Conservation (phyloP, 1,140 invertebrate species). For the Sycophaga agraensis region DNA sequence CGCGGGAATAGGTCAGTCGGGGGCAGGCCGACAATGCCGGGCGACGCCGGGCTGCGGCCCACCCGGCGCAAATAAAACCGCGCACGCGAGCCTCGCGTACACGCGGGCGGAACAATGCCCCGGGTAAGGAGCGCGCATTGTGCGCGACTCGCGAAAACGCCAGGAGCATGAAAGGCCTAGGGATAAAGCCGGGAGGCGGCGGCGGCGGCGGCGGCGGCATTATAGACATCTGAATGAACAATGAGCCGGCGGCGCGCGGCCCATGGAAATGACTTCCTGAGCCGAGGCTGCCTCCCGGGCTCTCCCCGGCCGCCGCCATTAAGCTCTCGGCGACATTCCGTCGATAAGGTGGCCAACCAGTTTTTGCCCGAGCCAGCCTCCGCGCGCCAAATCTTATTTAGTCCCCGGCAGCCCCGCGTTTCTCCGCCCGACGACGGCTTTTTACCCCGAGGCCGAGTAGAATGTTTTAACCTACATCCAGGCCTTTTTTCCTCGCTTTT, state of each 20-base stretch:
- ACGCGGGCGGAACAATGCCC: slow-evolving; percentile 21
- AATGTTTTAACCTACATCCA: too few species aligned
- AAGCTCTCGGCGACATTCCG: slow-evolving; percentile 14
- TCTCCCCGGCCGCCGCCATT: not conserved
- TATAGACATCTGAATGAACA: slow-evolving; percentile 26
- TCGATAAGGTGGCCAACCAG: slow-evolving; percentile 11
- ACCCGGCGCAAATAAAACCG: slow-evolving; percentile 5
- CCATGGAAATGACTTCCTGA: slow-evolving; percentile 21
- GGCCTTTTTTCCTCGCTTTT: too few species aligned
- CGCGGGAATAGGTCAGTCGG: slow-evolving; percentile 23
- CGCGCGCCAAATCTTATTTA: slow-evolving; percentile 9
- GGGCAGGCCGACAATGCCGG: not conserved
- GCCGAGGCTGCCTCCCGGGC: too few species aligned
- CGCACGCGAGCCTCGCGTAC: not conserved
- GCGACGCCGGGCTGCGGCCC: too few species aligned
- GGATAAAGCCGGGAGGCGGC: too few species aligned
- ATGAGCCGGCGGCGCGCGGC: slow-evolving; percentile 18
- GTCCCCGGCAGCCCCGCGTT: not conserved
- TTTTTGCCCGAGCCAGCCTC: not conserved
- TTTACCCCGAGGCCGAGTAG: not conserved
- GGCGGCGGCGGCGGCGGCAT: too few species aligned
- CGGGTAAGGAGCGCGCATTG: slow-evolving; percentile 19
- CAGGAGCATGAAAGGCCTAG: too few species aligned
- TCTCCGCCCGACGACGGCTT: not conserved
- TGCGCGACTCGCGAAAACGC: slow-evolving; percentile 25